phyloP scores from a whole-genome alignment of 2,797 vertebrate genomes.

The Syngnathus rostellatus region DNA sequence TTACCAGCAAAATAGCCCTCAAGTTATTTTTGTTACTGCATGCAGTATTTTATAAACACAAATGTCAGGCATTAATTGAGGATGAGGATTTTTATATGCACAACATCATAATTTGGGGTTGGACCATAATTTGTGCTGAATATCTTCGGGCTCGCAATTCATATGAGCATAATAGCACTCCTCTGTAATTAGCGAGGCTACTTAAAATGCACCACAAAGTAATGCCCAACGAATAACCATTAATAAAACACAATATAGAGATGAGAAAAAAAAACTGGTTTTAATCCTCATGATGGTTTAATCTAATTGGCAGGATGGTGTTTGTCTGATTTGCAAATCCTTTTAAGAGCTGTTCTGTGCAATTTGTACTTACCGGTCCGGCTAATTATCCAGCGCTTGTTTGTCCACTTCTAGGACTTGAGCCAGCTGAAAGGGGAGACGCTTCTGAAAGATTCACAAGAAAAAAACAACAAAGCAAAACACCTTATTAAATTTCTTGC shows the following conservation, averaged over 20 bases:
- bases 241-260: neutral
- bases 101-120: neutral
- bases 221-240: neutral
- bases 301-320: slow-evolving; percentile 23
- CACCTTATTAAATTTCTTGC: neutral
- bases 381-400: slow-evolving; percentile 65
- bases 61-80: neutral
- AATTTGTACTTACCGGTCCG: slow-evolving; percentile 70
- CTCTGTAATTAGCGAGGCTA: neutral
- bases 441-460: slow-evolving; percentile 70
- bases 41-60: neutral
- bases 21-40: neutral
- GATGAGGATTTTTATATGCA: neutral
- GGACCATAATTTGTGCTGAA: neutral
- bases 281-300: neutral
- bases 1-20: neutral
- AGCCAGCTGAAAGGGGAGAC: slow-evolving; percentile 65
- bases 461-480: slow-evolving; percentile 25
- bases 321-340: slow-evolving; percentile 52
- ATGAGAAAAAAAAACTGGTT: neutral
- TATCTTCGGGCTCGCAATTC: neutral
- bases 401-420: slow-evolving; percentile 53
- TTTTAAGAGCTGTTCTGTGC: slow-evolving; percentile 53
- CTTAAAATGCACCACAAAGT: neutral
- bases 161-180: neutral